Conservation (phyloP, 2,888 invertebrate genomes). For the Creontiades dilutus region DNA sequence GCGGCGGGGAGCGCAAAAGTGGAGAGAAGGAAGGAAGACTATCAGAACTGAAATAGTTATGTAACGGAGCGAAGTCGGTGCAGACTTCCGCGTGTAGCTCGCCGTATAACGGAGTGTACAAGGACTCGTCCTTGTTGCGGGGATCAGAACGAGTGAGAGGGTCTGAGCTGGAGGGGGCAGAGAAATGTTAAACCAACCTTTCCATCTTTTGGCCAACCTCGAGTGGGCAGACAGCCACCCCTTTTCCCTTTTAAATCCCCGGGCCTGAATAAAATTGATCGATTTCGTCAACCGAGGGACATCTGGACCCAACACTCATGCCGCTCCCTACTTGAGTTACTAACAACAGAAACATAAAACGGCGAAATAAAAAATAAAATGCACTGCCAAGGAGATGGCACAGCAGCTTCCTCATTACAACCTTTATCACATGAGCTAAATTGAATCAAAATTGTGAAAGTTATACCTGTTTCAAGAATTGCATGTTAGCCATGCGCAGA, state of each 20-base stretch:
- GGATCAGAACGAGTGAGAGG: constrained; percentile 35
- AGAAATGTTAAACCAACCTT: constrained; percentile 30
- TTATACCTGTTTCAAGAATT: too few relatives aligned
- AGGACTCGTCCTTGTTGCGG: constrained; percentile 66
- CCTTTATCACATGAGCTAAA: too few relatives aligned
- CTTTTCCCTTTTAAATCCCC: background rate
- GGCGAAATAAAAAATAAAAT: too few relatives aligned
- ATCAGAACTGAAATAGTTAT: constrained; percentile 55
- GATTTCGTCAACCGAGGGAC: background rate
- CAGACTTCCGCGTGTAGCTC: constrained; percentile 65
- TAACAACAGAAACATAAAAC: background rate
- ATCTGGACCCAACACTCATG: background rate
- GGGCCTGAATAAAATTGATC: too few relatives aligned
- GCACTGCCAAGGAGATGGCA: too few relatives aligned
- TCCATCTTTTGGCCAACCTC: constrained; percentile 28
- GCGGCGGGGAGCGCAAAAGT: background rate
- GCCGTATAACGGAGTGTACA: constrained; percentile 60
- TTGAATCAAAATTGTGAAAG: too few relatives aligned
- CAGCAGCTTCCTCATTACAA: too few relatives aligned
- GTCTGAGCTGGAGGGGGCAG: background rate
- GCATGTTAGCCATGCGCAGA: too few relatives aligned
- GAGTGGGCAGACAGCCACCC: background rate
- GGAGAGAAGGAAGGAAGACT: constrained; percentile 60
- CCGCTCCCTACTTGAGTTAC: background rate
- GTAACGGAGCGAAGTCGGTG: constrained; percentile 62